Conservation (phyloP, 1,140 invertebrate genomes). For the Parapsyche elsis region DNA sequence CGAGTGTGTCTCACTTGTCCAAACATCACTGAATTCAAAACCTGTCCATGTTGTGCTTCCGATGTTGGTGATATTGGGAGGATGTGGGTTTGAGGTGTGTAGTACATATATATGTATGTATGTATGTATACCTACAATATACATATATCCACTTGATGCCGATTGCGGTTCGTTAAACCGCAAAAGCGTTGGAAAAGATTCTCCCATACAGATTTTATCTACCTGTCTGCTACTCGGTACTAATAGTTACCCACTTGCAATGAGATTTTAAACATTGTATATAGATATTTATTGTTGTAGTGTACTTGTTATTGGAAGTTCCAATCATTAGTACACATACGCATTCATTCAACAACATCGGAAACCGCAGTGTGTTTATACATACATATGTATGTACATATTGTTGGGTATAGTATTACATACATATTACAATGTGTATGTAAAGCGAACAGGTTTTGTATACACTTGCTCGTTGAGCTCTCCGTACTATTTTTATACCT, state of each 20-base stretch:
- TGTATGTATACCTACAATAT: background rate
- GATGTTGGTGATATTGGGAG: background rate
- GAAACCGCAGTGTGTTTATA: background rate
- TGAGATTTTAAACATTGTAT: background rate
- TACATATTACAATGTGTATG: background rate
- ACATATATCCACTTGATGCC: background rate
- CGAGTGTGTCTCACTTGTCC: too few relatives aligned
- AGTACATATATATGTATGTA: background rate
- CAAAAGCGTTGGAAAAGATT: conserved; percentile 7
- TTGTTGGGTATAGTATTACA: background rate
- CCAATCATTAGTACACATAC: background rate
- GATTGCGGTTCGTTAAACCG: conserved; percentile 1
- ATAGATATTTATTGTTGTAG: background rate
- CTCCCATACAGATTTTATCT: too few relatives aligned
- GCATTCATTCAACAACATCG: background rate
- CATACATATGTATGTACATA: too few relatives aligned
- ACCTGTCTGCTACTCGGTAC: background rate
- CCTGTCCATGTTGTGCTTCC: too few relatives aligned
- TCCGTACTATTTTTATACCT: background rate
- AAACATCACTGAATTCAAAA: too few relatives aligned
- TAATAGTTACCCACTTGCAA: too few relatives aligned
- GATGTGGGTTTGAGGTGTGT: conserved; percentile 21
- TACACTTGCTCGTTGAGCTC: background rate
- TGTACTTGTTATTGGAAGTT: background rate
- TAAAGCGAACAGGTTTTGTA: background rate